Base-by-base conservation (phyloP, 1,140 invertebrate species). In the Ericerus pela region DNA sequence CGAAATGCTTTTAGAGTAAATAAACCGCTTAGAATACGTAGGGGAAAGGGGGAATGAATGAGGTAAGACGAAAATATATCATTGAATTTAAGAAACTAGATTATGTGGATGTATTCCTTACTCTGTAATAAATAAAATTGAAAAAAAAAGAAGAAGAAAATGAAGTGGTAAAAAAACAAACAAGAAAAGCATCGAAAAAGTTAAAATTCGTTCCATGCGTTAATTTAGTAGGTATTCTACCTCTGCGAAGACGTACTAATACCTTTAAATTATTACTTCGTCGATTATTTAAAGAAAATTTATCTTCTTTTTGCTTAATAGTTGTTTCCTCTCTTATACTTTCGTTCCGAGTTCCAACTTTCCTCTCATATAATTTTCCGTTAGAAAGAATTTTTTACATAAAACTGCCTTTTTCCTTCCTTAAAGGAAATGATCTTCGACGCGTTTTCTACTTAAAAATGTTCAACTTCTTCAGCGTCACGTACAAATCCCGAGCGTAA, bases 61-160 rank as follows among this genome's bases (percentile, higher is more conserved):
- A 8, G 3, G 41, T 24, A 10, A 24, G 41, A 24, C 26, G 22
- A 47, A 24, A 18, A 24, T 5, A 14, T 16, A 5, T n/a, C n/a
- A n/a, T n/a, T n/a, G n/a, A n/a, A n/a, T n/a, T n/a, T 14, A 47
- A 47, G 41, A 47, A 47, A 47, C 41, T 47, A 24, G 41, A 24
- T 47, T 47, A 47, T 47, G 41, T 47, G 41, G 16, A 24, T 10
- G 41, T 47, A 8, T 47, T 47, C 26, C 20, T 33, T 27, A 6
- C 24, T 72, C 10, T 62, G 47, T 0, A 68, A 68, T 51, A 68
- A 65, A 10, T 72, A 33, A n/a, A n/a, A n/a, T n/a, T n/a, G n/a
- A 33, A 10, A 33, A 33, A 33, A 33, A 33, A 33, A 10, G 30
- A 33, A 33, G n/a, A 33, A 47, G 10, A 47, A 22, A 22, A 47